phyloP scores from a whole-genome alignment of 1,140 invertebrate species.

The Caenorhabditis remanei region DNA sequence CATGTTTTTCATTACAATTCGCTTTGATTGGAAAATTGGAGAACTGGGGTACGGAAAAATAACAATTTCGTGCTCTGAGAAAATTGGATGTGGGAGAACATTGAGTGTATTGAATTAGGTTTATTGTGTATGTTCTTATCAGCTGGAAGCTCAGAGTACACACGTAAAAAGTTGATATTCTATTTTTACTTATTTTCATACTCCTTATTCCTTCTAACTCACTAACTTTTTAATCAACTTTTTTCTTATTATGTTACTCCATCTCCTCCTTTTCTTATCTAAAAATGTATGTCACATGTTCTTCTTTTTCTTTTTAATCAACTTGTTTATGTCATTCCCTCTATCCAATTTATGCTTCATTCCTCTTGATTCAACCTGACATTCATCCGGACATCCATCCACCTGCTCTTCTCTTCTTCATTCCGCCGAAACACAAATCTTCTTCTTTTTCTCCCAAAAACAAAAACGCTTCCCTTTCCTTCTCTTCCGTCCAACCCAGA shows the following conservation, averaged over 20 bases:
- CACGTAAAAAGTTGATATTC: background rate
- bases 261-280: background rate
- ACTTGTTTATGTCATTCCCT: background rate
- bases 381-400: constrained; percentile 1
- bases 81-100: no score
- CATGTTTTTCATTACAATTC: no score
- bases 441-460: background rate
- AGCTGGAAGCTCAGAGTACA: no score
- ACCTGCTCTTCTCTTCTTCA: background rate
- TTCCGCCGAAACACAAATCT: background rate
- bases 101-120: no score
- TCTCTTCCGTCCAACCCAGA: background rate
- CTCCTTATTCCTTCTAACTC: no score
- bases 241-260: background rate
- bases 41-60: no score
- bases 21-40: no score
- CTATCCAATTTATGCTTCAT: background rate
- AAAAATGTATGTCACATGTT: background rate
- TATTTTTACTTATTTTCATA: background rate
- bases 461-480: background rate
- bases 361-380: constrained; percentile 30
- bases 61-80: no score
- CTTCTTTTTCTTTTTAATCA: background rate
- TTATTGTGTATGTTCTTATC: no score
- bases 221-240: no score